These are phyloP conservation scores for Anniella stebbinsi DNA, from an alignment of 2,797 vertebrate species.

Conservation along the genomic window DNA sequence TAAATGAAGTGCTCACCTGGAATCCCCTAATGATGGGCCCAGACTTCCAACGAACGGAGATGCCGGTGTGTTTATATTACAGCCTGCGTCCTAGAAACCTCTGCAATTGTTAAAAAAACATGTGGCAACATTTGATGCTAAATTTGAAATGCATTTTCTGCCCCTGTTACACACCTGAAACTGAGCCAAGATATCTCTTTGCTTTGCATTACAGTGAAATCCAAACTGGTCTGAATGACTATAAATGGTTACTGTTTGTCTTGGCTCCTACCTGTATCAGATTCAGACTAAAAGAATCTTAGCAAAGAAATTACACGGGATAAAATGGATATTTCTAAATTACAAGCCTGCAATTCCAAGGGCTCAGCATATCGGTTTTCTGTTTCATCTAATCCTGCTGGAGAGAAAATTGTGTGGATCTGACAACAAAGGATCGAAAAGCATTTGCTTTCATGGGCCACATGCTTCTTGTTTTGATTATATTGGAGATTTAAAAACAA, in stretches of 20 bases:
- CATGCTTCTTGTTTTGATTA: slow-evolving; percentile 78
- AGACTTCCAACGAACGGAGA: slow-evolving; percentile 49
- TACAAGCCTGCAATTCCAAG: slow-evolving; percentile 82
- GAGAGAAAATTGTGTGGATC: slow-evolving; percentile 74
- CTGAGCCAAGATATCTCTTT: slow-evolving; percentile 80
- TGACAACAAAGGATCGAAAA: slow-evolving; percentile 77
- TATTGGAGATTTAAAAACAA: slow-evolving; percentile 56
- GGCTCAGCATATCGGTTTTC: slow-evolving; percentile 80
- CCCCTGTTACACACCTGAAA: slow-evolving; percentile 76
- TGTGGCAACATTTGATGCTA: slow-evolving; percentile 66
- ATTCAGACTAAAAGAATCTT: slow-evolving; percentile 82
- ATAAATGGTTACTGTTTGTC: slow-evolving; percentile 82
- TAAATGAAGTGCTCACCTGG: slow-evolving; percentile 68
- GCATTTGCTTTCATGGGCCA: slow-evolving; percentile 68
- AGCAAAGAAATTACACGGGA: slow-evolving; percentile 83
- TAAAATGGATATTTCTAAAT: slow-evolving; percentile 85
- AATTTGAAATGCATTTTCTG: slow-evolving; percentile 77
- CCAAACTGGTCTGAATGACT: slow-evolving; percentile 77
- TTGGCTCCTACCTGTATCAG: slow-evolving; percentile 85
- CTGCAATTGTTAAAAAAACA: slow-evolving; percentile 76
- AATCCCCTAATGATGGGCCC: slow-evolving; percentile 1
- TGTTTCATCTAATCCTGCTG: slow-evolving; percentile 79
- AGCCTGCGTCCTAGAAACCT: slow-evolving; percentile 69
- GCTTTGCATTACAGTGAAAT: slow-evolving; percentile 82
- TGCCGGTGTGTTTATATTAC: slow-evolving; percentile 68